A percentile compares a stretch with the other conserved stretches of the same genome.
Evolutionary conservation across 1,140 invertebrate species (phyloP).

Genomic region (Eueides isabella): DNA sequence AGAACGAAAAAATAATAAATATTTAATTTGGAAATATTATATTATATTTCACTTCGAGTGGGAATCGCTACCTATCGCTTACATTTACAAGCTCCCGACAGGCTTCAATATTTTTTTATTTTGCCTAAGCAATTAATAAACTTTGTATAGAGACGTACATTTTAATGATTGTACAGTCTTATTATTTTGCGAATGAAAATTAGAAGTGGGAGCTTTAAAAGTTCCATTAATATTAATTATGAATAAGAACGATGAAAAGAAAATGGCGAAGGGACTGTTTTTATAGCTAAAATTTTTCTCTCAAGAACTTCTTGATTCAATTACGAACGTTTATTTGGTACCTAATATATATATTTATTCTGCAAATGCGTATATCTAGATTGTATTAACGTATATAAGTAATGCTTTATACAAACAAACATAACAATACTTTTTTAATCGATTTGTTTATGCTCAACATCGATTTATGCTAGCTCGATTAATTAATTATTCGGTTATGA

Average conservation of each 20-base stretch:
- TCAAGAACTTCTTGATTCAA: neutral
- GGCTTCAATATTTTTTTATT: too few species aligned
- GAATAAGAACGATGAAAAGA: too few species aligned
- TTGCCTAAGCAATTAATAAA: neutral
- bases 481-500: neutral
- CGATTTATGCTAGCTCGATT: slow-evolving; percentile 1
- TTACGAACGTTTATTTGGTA: neutral
- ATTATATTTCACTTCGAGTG: too few species aligned
- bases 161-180: neutral
- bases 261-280: neutral
- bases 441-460: neutral
- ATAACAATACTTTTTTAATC: neutral
- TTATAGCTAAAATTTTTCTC: neutral
- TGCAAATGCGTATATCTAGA: neutral
- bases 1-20: too few species aligned
- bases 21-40: too few species aligned
- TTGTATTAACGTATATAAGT: too few species aligned
- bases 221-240: neutral
- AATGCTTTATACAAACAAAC: neutral
- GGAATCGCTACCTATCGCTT: too few species aligned
- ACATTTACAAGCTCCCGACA: too few species aligned
- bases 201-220: neutral
- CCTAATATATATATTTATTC: too few species aligned
- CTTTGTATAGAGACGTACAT: neutral
- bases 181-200: too few species aligned